phyloP scores from a whole-genome alignment of 2,113 vertebrate species.

The Brachyhypopomus gauderio region DNA sequence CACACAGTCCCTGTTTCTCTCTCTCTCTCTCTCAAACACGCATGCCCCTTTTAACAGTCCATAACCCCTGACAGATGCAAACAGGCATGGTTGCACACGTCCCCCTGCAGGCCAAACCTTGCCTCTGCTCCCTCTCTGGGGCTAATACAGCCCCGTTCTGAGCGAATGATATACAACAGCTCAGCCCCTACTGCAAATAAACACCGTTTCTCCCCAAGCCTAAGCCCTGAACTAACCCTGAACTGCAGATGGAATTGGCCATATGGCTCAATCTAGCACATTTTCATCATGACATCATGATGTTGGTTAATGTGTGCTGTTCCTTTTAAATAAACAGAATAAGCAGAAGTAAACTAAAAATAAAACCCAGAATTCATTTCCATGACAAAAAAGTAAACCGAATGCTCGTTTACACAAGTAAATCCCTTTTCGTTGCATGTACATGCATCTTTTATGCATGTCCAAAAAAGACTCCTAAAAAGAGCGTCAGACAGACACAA shows the following conservation, averaged over 20 bases:
- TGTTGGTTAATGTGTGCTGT: no score
- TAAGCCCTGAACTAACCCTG: not conserved
- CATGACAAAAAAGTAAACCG: no score
- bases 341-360: no score
- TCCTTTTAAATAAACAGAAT: no score
- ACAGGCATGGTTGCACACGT: slow-evolving; percentile 45
- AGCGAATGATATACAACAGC: slow-evolving; percentile 42
- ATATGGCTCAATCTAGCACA: no score
- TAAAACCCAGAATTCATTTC: no score
- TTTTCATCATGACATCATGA: no score
- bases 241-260: not conserved
- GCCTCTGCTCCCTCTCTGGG: slow-evolving; percentile 59
- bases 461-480: no score
- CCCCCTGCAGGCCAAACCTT: slow-evolving; percentile 59
- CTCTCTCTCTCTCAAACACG: not conserved
- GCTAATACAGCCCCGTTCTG: slow-evolving; percentile 71
- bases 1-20: not conserved
- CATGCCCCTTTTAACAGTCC: not conserved
- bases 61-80: slow-evolving; percentile 26
- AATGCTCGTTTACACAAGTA: no score
- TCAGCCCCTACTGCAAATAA: not conserved
- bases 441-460: no score
- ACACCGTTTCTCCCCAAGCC: not conserved
- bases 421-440: no score
- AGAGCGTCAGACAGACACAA: no score